phyloP scores from a whole-genome alignment of 2,113 vertebrate genomes.

The human (Homo sapiens) region DNA sequence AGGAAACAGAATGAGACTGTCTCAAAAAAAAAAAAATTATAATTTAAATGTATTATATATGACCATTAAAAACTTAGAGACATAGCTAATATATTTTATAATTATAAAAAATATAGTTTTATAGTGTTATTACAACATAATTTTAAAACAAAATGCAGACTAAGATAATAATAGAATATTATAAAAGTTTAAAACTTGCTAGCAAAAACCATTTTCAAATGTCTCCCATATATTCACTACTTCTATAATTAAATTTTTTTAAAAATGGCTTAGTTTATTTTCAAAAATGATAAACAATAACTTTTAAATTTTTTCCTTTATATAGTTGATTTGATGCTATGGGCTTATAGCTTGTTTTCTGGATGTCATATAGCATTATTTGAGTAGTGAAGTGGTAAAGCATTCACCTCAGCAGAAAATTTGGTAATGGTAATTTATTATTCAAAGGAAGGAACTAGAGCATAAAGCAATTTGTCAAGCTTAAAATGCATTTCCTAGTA shows the following conservation, averaged over 20 bases:
- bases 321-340: constrained; percentile 2
- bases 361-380: constrained; percentile 50
- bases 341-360: constrained; percentile 27
- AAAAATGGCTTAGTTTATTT: constrained; percentile 36
- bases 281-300: constrained; percentile 30
- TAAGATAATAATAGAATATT: not conserved
- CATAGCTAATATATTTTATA: not conserved
- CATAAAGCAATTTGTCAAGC: constrained; percentile 70
- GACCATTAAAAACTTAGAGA: not conserved
- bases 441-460: constrained; percentile 66
- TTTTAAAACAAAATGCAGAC: not conserved
- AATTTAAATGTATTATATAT: constrained; percentile 26
- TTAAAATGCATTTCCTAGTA: constrained; percentile 66
- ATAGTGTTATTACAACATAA: not conserved
- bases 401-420: constrained; percentile 72
- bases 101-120: not conserved
- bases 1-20: not conserved
- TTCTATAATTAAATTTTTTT: constrained; percentile 2
- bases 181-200: constrained; percentile 24
- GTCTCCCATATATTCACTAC: not conserved
- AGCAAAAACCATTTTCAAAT: not conserved
- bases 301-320: constrained; percentile 7
- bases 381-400: constrained; percentile 70
- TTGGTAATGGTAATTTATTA: constrained; percentile 75
- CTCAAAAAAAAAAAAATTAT: not conserved